Evolutionary conservation across 2,888 invertebrate species (phyloP).

Genomic region (Apantesis nais): DNA sequence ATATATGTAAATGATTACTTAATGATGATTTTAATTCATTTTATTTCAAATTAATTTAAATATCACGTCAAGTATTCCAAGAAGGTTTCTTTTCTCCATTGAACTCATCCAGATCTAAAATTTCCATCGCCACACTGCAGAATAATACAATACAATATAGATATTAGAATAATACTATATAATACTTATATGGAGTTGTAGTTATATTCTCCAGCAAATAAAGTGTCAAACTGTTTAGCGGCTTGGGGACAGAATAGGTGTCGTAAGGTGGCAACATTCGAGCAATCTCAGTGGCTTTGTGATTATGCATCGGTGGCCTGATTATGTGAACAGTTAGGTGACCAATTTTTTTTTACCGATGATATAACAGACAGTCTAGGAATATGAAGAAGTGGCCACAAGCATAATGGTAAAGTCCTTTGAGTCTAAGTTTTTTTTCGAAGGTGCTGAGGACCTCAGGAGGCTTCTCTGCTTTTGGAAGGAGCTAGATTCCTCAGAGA

Average conservation of each 20-base stretch:
- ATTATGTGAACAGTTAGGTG: background rate
- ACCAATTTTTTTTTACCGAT: background rate
- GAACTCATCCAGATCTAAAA: background rate
- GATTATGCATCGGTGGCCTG: background rate
- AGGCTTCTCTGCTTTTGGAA: background rate
- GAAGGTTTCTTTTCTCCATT: background rate
- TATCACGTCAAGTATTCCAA: background rate
- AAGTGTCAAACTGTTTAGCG: background rate
- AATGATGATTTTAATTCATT: background rate
- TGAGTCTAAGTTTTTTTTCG: no score
- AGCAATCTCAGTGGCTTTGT: background rate
- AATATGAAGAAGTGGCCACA: background rate
- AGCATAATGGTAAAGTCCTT: no score
- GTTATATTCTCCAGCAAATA: background rate
- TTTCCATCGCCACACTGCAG: background rate
- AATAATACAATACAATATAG: background rate
- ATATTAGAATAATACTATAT: no score
- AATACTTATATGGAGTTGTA: background rate
- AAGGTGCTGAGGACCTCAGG: no score
- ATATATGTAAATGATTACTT: constrained; percentile 3
- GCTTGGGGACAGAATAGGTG: background rate
- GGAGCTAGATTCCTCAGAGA: background rate
- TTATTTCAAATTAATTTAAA: background rate
- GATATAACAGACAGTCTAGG: background rate
- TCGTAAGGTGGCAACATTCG: background rate